These are phyloP conservation scores for Remorina albescens DNA, from an alignment of 2,797 vertebrate genomes.

Conservation along the genomic window DNA sequence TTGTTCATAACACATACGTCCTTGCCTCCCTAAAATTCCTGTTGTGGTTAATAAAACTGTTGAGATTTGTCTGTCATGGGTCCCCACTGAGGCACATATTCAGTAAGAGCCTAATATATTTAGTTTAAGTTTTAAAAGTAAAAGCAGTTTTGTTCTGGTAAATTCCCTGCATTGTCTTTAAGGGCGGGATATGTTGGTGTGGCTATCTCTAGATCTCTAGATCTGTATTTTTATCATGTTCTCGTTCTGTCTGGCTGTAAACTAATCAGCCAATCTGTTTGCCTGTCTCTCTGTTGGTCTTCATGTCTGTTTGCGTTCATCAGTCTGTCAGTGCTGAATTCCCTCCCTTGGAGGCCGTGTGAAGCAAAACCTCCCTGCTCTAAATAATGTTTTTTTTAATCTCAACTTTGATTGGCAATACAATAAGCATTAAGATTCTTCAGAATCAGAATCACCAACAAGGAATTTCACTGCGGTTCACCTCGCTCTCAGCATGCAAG, in stretches of 20 bases:
- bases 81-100: neutral
- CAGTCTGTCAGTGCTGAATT: constrained; percentile 4
- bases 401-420: constrained; percentile 11
- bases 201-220: constrained; percentile 6
- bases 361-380: constrained; percentile 8
- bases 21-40: constrained; percentile 22
- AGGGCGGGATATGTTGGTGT: constrained; percentile 36
- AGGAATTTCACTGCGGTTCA: too few species aligned
- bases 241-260: constrained; percentile 28
- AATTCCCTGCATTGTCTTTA: too few species aligned
- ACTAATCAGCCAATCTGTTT: constrained; percentile 24
- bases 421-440: neutral
- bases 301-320: constrained; percentile 33
- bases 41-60: constrained; percentile 33
- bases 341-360: constrained; percentile 1
- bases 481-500: too few species aligned
- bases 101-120: neutral
- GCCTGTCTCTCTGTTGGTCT: constrained; percentile 10
- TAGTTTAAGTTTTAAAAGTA: neutral
- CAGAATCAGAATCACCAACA: too few species aligned
- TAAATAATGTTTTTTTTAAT: constrained; percentile 5
- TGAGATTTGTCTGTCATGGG: constrained; percentile 13
- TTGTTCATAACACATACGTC: constrained; percentile 11
- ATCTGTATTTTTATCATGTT: too few species aligned
- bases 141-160: neutral